phyloP scores from a whole-genome alignment of 92 coral and sea anemone genomes.

The Plumapathes pennacea region DNA sequence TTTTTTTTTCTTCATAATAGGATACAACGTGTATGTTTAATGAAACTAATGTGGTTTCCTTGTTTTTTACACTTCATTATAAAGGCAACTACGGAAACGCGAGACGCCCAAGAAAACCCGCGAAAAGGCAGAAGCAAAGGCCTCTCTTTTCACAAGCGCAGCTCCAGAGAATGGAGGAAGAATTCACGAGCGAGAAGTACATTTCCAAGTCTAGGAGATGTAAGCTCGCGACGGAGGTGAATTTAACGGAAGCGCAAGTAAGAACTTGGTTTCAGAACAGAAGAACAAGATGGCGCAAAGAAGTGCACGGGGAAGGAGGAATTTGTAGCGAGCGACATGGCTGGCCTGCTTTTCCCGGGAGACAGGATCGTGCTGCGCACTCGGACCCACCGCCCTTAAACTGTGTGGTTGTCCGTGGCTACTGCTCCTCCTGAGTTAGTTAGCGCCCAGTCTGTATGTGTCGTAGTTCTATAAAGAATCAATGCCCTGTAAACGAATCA shows the following conservation, averaged over 20 bases:
- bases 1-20: too few relatives aligned
- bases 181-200: conserved; percentile 77
- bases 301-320: conserved; percentile 63
- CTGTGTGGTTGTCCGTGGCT: conserved; percentile 66
- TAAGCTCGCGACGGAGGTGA: conserved; percentile 71
- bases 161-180: conserved; percentile 76
- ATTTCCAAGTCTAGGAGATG: conserved; percentile 82
- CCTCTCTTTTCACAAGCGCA: conserved; percentile 85
- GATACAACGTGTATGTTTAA: too few relatives aligned
- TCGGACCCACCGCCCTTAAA: conserved; percentile 17
- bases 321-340: conserved; percentile 19
- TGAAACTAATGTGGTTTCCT: too few relatives aligned
- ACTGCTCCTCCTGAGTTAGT: conserved; percentile 48
- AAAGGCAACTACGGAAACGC: conserved; percentile 71
- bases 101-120: conserved; percentile 66
- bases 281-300: conserved; percentile 90
- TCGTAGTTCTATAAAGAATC: too few relatives aligned
- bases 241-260: conserved; percentile 85
- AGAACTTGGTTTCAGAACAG: conserved; percentile 91
- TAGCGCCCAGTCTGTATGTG: conserved; percentile 1
- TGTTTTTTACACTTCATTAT: conserved; percentile 4
- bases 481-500: too few relatives aligned
- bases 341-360: conserved; percentile 34
- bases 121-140: conserved; percentile 81
- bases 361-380: background rate